Evolutionary conservation across 2,113 vertebrate genomes (phyloP).

Genomic region (Chionomys nivalis): DNA sequence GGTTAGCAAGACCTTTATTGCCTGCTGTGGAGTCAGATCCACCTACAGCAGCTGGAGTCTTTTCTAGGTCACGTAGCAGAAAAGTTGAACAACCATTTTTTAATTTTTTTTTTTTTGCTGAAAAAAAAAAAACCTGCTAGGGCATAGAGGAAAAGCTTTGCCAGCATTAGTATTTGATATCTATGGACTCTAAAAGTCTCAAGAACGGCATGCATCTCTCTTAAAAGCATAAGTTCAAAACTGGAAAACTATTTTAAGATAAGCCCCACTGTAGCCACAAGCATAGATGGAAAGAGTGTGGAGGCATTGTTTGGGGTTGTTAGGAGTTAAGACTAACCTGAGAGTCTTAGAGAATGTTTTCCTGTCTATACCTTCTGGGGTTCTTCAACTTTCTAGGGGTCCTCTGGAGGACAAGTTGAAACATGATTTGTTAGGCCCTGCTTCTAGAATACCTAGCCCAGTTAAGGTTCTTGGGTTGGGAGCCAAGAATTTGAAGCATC

Average conservation of each 20-base stretch:
- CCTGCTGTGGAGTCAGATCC: constrained; percentile 68
- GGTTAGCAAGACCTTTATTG: constrained; percentile 85
- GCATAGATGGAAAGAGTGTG: background rate
- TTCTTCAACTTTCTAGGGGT: background rate
- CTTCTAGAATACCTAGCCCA: background rate
- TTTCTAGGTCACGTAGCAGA: constrained; percentile 81
- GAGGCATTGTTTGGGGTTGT: no score
- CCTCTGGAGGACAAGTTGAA: background rate
- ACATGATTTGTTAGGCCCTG: background rate
- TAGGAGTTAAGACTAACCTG: background rate
- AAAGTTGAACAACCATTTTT: constrained; percentile 65
- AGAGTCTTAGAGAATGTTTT: background rate
- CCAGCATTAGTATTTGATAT: background rate
- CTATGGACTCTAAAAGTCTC: constrained; percentile 72
- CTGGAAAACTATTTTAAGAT: constrained; percentile 34
- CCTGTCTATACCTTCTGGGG: background rate
- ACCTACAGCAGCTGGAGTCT: constrained; percentile 81
- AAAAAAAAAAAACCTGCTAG: no score
- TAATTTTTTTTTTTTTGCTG: background rate
- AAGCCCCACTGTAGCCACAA: background rate
- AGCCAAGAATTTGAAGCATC: background rate
- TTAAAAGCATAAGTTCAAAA: constrained; percentile 52
- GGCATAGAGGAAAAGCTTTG: constrained; percentile 69
- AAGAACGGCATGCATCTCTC: constrained; percentile 50
- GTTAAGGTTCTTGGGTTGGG: background rate